phyloP scores from a whole-genome alignment of 2,113 vertebrate genomes.

The Pontoporia blainvillei region DNA sequence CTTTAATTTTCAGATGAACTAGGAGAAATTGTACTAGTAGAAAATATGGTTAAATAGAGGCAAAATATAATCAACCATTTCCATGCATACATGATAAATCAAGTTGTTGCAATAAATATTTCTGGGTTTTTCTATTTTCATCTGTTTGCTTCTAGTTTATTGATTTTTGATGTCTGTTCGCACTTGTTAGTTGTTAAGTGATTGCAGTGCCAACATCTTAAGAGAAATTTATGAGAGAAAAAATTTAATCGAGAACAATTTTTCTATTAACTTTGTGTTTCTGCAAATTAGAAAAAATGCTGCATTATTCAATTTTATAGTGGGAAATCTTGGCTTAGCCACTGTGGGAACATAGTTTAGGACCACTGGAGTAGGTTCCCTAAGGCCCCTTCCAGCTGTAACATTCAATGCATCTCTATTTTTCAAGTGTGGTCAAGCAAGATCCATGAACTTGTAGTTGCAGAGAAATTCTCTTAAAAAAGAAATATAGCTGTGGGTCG shows the following conservation, averaged over 20 bases:
- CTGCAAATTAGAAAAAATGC: not conserved
- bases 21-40: not conserved
- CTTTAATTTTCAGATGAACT: not conserved
- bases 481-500: not conserved
- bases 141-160: not conserved
- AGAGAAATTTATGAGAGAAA: not conserved
- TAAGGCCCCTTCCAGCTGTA: not conserved
- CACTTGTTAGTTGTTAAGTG: not conserved
- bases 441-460: not conserved
- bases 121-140: not conserved
- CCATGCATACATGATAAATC: not conserved
- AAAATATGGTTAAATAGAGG: not conserved
- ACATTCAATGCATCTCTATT: not conserved
- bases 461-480: conserved; percentile 2
- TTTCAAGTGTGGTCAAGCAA: not conserved
- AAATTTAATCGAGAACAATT: not conserved
- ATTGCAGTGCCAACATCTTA: not conserved
- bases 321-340: not conserved
- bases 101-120: not conserved
- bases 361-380: not conserved
- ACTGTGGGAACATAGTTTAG: conserved; percentile 1
- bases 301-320: not conserved
- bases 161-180: not conserved
- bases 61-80: not conserved
- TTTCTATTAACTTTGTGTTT: not conserved